Conservation (phyloP, 35 echinoderm and acorn worm species). For the Anneissia japonica region DNA sequence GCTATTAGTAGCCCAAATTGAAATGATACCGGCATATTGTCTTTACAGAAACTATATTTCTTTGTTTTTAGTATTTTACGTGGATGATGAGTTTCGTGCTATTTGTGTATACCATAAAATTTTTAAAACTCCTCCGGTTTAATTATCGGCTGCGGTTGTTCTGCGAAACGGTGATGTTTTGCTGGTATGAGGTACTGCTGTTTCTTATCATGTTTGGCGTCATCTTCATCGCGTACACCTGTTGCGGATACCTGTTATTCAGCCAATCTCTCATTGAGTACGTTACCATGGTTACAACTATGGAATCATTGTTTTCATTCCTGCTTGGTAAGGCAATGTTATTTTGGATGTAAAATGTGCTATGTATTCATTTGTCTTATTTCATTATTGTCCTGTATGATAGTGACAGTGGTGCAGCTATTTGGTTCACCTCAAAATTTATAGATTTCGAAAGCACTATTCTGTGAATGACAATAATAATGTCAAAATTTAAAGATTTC, state of each 20-base stretch:
- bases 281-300: constrained; percentile 55
- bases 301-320: constrained; percentile 87
- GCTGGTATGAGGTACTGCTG: constrained; percentile 54
- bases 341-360: not conserved
- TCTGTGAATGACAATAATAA: too few species aligned
- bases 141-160: constrained; percentile 77
- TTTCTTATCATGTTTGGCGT: constrained; percentile 76
- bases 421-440: too few species aligned
- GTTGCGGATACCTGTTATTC: constrained; percentile 57
- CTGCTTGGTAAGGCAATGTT: constrained; percentile 62
- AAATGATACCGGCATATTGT: too few species aligned
- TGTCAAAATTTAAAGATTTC: too few species aligned
- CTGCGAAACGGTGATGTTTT: constrained; percentile 43
- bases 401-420: too few species aligned
- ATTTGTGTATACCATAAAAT: constrained; percentile 81
- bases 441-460: too few species aligned
- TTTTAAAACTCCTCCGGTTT: constrained; percentile 72
- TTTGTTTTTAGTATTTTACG: constrained; percentile 43
- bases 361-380: not conserved
- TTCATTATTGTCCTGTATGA: too few species aligned
- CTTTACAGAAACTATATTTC: not conserved
- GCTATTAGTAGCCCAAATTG: too few species aligned
- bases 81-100: constrained; percentile 58
- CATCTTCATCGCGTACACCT: constrained; percentile 70
- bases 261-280: constrained; percentile 38